Conservation (phyloP, 2,113 vertebrate genomes). For the Scophthalmus maximus region DNA sequence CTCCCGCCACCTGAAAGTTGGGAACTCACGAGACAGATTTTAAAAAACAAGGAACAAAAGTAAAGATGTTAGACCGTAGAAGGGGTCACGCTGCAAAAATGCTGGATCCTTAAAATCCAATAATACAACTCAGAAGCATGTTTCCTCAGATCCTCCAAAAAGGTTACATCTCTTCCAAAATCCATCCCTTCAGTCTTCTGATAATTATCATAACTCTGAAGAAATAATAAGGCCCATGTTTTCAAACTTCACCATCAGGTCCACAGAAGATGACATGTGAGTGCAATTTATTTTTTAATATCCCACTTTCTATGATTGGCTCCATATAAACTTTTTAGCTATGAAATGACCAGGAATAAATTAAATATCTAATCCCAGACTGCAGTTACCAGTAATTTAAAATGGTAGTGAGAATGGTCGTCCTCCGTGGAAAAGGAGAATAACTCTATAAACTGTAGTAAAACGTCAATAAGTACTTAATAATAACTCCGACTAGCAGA, state of each 20-base stretch:
- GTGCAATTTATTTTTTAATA: no score
- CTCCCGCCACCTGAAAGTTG: neutral
- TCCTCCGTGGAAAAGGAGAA: neutral
- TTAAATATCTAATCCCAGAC: neutral
- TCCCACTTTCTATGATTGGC: no score
- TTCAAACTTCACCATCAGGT: neutral
- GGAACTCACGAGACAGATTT: no score
- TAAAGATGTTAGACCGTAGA: neutral
- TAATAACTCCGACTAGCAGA: neutral
- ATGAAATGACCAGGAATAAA: neutral
- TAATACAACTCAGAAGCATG: neutral
- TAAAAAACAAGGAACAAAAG: neutral
- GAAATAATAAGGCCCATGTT: neutral
- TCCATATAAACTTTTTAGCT: no score
- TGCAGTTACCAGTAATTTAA: no score
- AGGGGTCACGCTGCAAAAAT: neutral
- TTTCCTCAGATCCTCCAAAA: neutral
- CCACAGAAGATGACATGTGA: no score
- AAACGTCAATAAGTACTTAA: no score
- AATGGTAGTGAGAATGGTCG: neutral
- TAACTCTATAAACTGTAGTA: neutral
- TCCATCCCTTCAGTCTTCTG: neutral
- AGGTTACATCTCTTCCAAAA: slow-evolving; percentile 1
- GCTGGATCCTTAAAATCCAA: no score
- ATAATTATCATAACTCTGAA: neutral